phyloP scores from a whole-genome alignment of 2,797 vertebrate species.

The Echeneis naucrates region DNA sequence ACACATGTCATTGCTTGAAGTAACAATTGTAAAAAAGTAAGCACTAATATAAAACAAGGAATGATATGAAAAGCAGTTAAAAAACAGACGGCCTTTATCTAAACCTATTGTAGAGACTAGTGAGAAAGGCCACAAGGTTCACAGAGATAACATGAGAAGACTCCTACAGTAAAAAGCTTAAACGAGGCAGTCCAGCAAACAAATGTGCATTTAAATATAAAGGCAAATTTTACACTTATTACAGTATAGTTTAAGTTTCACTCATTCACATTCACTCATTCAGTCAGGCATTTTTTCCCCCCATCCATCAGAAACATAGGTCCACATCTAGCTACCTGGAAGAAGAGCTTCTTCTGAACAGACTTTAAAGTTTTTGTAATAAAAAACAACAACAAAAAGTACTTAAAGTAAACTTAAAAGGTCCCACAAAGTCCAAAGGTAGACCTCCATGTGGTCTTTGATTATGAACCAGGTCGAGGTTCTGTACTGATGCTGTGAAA shows the following conservation, averaged over 20 bases:
- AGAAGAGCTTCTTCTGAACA: neutral
- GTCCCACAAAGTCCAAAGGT: neutral
- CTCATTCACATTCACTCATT: slow-evolving; percentile 39
- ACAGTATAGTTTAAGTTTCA: slow-evolving; percentile 57
- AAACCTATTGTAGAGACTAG: slow-evolving; percentile 67
- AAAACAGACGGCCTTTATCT: slow-evolving; percentile 69
- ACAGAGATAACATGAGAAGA: slow-evolving; percentile 69
- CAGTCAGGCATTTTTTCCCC: slow-evolving; percentile 4
- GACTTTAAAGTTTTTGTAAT: slow-evolving; percentile 4
- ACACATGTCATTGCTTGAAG: slow-evolving; percentile 59
- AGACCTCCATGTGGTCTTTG: neutral
- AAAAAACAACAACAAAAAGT: too few species aligned
- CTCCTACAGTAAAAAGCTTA: slow-evolving; percentile 65
- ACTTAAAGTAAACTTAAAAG: slow-evolving; percentile 10
- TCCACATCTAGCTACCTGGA: slow-evolving; percentile 48
- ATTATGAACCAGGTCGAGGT: neutral
- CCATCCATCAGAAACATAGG: slow-evolving; percentile 41
- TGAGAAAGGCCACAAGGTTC: slow-evolving; percentile 80
- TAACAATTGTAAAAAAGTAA: slow-evolving; percentile 64
- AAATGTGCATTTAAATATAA: slow-evolving; percentile 80
- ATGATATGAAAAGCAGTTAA: slow-evolving; percentile 74
- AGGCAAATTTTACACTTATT: slow-evolving; percentile 73
- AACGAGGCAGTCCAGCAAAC: slow-evolving; percentile 74
- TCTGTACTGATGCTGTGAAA: neutral
- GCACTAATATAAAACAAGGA: slow-evolving; percentile 72